phyloP scores from a whole-genome alignment of 2,888 invertebrate genomes.

The Baronia brevicornis region DNA sequence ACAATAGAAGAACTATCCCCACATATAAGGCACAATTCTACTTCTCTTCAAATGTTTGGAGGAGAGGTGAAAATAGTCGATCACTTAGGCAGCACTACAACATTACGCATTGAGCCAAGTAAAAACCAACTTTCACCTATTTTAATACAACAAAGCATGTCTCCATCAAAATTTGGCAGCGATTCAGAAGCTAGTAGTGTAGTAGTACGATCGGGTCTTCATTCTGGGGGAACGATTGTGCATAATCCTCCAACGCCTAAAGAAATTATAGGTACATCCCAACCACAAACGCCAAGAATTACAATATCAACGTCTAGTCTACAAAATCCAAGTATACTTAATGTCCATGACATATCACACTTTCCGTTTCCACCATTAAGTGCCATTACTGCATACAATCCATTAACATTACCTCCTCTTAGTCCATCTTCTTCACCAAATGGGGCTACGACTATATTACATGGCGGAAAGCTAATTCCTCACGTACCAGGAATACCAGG shows the following conservation, averaged over 20 bases:
- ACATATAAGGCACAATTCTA: conserved; percentile 71
- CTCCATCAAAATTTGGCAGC: conserved; percentile 56
- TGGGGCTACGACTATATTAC: conserved; percentile 78
- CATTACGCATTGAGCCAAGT: conserved; percentile 80
- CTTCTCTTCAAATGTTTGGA: conserved; percentile 81
- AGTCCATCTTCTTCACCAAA: conserved; percentile 66
- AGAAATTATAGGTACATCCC: conserved; percentile 51
- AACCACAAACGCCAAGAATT: conserved; percentile 73
- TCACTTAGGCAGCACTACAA: conserved; percentile 80
- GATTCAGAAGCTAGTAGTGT: conserved; percentile 78
- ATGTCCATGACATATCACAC: conserved; percentile 66
- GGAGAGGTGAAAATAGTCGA: conserved; percentile 86
- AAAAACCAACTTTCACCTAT: conserved; percentile 75
- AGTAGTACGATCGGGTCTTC: conserved; percentile 86
- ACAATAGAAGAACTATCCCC: conserved; percentile 76
- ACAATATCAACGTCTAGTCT: conserved; percentile 63
- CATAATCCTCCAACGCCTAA: conserved; percentile 76
- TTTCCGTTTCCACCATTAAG: conserved; percentile 81
- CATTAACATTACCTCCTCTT: conserved; percentile 78
- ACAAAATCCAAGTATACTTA: conserved; percentile 68
- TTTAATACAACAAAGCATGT: conserved; percentile 63
- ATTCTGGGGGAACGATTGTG: conserved; percentile 88
- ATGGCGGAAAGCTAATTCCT: conserved; percentile 85
- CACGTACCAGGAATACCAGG: conserved; percentile 93
- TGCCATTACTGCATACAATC: conserved; percentile 82